Base-by-base conservation (phyloP, 2,797 vertebrate species). In the Macropus fuliginosus region DNA sequence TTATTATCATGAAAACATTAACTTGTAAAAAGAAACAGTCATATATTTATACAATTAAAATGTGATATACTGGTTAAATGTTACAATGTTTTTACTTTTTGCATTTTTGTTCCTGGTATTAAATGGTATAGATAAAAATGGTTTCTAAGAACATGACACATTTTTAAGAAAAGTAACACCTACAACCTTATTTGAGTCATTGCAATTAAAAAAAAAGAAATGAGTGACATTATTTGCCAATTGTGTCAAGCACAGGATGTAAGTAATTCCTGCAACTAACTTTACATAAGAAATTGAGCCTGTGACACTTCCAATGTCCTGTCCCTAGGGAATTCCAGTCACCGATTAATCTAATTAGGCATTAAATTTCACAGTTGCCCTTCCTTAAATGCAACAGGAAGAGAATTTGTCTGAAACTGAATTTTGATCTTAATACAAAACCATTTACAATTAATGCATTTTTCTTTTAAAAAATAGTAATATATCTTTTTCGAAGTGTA, bases 401-500 rank as follows among this genome's bases (percentile, higher is more conserved):
- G 16, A 92, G 18, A 29, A 34, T 95, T 94, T 89, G n/a, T 59
- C 55, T 92, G 4, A 11, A 96, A 91, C 1, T 91, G 94, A 93
- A 5, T 66, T 66, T 16, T 87, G 13, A 29, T 50, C 24, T 24
- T 31, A 1, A 91, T 91, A 93, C 31, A 55, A 55, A 11, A 28
- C 24, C 27, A 1, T 28, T 93, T 55, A 50, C 16, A 46, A 92
- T 34, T 0, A 55, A n/a, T 40, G 16, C 18, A 9, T 14, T 34
- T 66, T 54, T 29, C 34, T 66, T 66, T 4, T 18, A 66, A n/a
- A 8, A 66, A 8, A 66, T 0, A 6, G 59, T 62, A 31, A 62
- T 31, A 12, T 62, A 62, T 66, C 5, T 66, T 66, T 14, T n/a
- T 34, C n/a, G 62, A n/a, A 66, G 5, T 66, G 6, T n/a, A 16